Percentiles rank a stretch among this genome's conserved stretches.
phyloP scores from a whole-genome alignment of 2,797 vertebrate species.

The Sparidentex hasta region DNA sequence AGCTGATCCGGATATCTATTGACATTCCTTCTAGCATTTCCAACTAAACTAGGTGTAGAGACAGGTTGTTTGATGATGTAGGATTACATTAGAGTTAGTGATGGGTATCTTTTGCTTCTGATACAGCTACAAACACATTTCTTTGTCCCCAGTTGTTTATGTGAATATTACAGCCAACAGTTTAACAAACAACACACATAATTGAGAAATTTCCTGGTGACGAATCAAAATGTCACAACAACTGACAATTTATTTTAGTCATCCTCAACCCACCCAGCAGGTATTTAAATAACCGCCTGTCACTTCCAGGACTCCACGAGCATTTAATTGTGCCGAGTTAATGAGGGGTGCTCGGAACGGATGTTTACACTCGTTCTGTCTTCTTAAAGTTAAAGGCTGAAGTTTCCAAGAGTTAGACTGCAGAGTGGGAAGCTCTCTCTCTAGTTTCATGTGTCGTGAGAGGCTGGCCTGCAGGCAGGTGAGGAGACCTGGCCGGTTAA shows the following conservation, averaged over 20 bases:
- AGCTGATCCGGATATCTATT: conserved; percentile 13
- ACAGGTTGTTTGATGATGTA: neutral
- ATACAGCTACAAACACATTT: neutral
- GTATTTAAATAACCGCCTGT: neutral
- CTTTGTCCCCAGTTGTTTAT: too few relatives aligned
- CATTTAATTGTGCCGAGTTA: neutral
- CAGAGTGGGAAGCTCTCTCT: conserved; percentile 35
- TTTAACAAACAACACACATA: neutral
- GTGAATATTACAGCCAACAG: neutral
- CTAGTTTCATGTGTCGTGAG: neutral
- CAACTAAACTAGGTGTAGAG: neutral
- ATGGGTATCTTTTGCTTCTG: neutral
- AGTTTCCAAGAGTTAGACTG: conserved; percentile 35
- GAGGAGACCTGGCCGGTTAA: neutral
- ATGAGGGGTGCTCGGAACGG: neutral
- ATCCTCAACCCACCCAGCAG: neutral
- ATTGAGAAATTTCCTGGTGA: neutral
- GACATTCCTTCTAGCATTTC: conserved; percentile 18
- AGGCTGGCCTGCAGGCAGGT: neutral
- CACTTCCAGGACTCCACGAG: conserved; percentile 24
- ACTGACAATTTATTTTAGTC: neutral
- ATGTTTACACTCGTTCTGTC: neutral
- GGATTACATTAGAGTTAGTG: too few relatives aligned
- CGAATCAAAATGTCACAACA: neutral
- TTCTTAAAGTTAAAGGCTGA: conserved; percentile 19